A percentile compares a stretch with the other conserved stretches of the same genome.
phyloP scores from a whole-genome alignment of 2,797 vertebrate genomes.

The Platalea minor region DNA sequence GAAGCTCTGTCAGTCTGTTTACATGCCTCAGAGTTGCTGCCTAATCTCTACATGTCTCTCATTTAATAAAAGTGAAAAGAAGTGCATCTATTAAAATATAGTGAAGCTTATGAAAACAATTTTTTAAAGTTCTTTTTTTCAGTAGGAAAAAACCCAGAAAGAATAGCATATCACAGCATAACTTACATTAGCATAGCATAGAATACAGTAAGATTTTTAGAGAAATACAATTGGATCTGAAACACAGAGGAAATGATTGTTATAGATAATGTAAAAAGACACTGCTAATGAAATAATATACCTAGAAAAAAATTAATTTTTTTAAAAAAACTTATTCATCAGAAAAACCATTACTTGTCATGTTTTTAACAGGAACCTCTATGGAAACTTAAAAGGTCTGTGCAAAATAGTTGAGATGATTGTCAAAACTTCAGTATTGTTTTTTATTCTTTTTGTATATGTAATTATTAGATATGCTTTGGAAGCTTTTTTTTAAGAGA shows the following conservation, averaged over 20 bases:
- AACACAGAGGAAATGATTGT: not conserved
- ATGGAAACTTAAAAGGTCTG: not conserved
- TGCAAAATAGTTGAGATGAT: not conserved
- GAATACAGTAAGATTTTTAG: not conserved
- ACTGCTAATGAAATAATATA: not conserved
- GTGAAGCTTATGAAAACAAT: not conserved
- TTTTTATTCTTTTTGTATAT: not conserved
- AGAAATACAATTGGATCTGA: not conserved
- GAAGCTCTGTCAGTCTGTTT: not conserved
- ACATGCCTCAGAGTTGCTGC: not conserved
- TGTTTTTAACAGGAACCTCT: not conserved
- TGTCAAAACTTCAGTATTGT: not conserved
- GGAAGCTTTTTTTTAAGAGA: not conserved
- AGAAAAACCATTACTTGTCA: not conserved
- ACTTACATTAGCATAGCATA: not conserved
- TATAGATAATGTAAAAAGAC: not conserved
- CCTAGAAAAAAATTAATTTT: not conserved
- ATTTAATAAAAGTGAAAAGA: not conserved
- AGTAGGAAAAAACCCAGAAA: fast-evolving
- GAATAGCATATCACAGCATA: not conserved
- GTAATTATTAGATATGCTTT: not conserved
- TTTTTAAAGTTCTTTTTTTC: not conserved
- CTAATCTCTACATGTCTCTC: not conserved
- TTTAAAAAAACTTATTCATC: not conserved
- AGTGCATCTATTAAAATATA: not conserved